phyloP scores from a whole-genome alignment of 2,888 invertebrate genomes.

The Meiosimyza decipiens region DNA sequence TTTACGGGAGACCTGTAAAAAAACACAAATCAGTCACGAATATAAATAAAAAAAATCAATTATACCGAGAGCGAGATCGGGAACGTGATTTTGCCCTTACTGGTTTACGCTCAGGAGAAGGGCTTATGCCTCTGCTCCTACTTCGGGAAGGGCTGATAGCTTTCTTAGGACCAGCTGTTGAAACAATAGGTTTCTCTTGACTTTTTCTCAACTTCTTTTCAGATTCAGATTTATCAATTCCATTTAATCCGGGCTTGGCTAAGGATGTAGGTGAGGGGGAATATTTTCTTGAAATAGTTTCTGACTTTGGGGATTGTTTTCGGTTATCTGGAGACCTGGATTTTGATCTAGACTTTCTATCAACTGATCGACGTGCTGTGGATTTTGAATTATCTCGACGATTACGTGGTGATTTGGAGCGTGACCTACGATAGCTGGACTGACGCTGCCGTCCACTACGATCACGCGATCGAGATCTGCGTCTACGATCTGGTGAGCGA shows the following conservation, averaged over 20 bases:
- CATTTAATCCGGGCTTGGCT: constrained; percentile 54
- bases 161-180: constrained; percentile 67
- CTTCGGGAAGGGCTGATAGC: constrained; percentile 27
- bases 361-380: constrained; percentile 45
- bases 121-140: constrained; percentile 45
- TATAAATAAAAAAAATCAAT: constrained; percentile 4
- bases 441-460: constrained; percentile 49
- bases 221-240: constrained; percentile 53
- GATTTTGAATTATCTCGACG: constrained; percentile 46
- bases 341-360: constrained; percentile 49
- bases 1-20: constrained; percentile 53
- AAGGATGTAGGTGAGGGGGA: constrained; percentile 14
- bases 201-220: constrained; percentile 68
- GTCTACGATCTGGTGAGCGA: constrained; percentile 50
- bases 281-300: constrained; percentile 2
- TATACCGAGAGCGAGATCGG: constrained; percentile 21
- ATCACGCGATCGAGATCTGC: constrained; percentile 51
- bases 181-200: constrained; percentile 73
- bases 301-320: constrained; percentile 36
- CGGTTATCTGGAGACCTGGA: constrained; percentile 53
- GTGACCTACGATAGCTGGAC: constrained; percentile 50
- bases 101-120: constrained; percentile 35
- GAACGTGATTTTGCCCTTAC: constrained; percentile 40
- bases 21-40: neutral
- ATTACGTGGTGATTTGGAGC: constrained; percentile 50